Base-by-base conservation (phyloP, 2,888 invertebrate species). In the Blomia tropicalis region DNA sequence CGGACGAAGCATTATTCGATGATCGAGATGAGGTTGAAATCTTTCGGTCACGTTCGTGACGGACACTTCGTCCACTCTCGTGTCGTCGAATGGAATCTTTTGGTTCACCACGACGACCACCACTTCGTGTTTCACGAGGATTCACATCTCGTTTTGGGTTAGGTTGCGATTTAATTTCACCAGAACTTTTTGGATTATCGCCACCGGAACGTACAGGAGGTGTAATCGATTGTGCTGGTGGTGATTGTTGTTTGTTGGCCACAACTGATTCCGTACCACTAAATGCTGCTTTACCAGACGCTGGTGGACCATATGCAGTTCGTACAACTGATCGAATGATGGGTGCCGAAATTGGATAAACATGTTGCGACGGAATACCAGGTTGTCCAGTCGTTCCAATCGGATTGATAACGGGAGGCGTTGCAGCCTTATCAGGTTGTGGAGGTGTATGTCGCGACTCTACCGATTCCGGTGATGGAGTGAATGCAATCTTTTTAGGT, bases 231-330 rank as follows among this genome's bases (percentile, higher is more conserved):
- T 36, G 36, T 36, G 17, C 17, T 36, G 36, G 36, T 36, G 36
- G 36, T 36, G 36, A 36, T 7, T 36, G 36, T 36, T 36, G 36
- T 36, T 36, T 36, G 22, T 22, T 25, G 41, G 41, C 14, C 7
- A 27, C 51, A 7, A 27, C 51, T 11, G 51, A 7, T 47, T 22
- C 51, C 11, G 11, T 14, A 7, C 51, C 51, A 47, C 51, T n/a
- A 47, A 47, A 47, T 11, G 51, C 51, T 11, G 51, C 51, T n/a
- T 47, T 47, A 27, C 51, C n/a, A 17, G n/a, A n/a, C n/a, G 51
- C 51, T 27, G 51, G 51, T 11, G 51, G 51, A 47, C 51, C 51
- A 27, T 47, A 47, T 22, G 51, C 51, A 14, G 51, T 47, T 19
- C 51, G 51, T 17, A 36, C 36, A 11, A 19, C 51, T 11, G 41